phyloP scores from a whole-genome alignment of 2,113 vertebrate species.

The Lonchura striata region DNA sequence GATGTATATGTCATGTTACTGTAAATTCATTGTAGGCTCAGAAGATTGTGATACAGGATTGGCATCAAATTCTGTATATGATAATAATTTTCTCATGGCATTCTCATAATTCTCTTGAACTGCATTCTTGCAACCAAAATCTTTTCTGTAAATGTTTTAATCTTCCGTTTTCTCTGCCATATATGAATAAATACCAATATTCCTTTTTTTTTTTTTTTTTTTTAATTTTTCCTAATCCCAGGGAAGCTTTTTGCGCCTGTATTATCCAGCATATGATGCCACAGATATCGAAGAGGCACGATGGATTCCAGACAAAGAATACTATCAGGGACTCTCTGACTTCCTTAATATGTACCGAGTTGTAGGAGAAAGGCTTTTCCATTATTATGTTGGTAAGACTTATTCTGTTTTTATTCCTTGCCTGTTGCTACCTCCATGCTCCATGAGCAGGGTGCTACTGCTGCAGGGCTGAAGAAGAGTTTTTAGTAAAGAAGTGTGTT shows the following conservation, averaged over 20 bases:
- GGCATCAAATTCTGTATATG: neutral
- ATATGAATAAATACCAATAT: neutral
- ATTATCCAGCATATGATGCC: slow-evolving; percentile 83
- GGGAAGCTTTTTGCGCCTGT: slow-evolving; percentile 91
- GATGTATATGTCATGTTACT: neutral
- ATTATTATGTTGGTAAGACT: slow-evolving; percentile 84
- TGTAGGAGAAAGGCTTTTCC: slow-evolving; percentile 78
- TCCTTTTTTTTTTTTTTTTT: neutral
- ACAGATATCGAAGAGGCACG: slow-evolving; percentile 67
- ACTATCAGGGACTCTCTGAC: slow-evolving; percentile 87
- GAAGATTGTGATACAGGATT: neutral
- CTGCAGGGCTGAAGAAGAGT: neutral
- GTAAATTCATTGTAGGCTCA: neutral
- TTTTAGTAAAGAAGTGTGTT: neutral
- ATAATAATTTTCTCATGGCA: neutral
- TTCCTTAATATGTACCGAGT: slow-evolving; percentile 84
- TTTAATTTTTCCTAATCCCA: neutral
- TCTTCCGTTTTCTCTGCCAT: neutral
- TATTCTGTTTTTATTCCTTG: neutral
- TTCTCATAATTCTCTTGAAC: neutral
- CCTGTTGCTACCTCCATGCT: accelerated
- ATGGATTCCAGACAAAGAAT: slow-evolving; percentile 90
- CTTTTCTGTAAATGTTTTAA: neutral
- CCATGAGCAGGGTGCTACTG: neutral
- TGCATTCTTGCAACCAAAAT: neutral